phyloP scores from a whole-genome alignment of 2,797 vertebrate species.

The Aeoliscus strigatus region DNA sequence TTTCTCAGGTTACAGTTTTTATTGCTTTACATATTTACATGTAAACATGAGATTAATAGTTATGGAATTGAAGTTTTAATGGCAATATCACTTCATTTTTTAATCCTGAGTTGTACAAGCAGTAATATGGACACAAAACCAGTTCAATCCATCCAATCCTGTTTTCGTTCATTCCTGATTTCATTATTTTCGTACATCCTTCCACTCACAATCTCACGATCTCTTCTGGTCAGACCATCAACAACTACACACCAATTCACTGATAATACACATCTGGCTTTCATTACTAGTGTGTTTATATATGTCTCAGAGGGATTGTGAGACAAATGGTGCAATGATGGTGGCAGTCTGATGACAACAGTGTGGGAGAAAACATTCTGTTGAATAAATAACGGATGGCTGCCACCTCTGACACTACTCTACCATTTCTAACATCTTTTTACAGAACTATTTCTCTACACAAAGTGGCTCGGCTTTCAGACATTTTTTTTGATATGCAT shows the following conservation, averaged over 20 bases:
- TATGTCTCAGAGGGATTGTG: slow-evolving; percentile 31
- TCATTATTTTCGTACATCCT: no score
- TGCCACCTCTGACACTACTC: slow-evolving; percentile 5
- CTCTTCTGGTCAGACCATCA: no score
- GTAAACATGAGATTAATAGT: slow-evolving; percentile 50
- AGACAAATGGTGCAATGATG: slow-evolving; percentile 24
- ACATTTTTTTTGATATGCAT: slow-evolving; percentile 7
- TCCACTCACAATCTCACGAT: no score
- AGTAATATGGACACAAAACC: no score
- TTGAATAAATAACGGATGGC: slow-evolving; percentile 3
- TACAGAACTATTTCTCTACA: no score
- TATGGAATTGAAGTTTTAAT: slow-evolving; percentile 28
- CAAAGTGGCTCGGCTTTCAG: slow-evolving; percentile 18
- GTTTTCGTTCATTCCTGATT: no score
- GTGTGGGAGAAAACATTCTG: slow-evolving; percentile 8
- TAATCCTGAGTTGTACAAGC: no score
- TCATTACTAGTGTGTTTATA: slow-evolving; percentile 12
- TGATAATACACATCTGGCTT: slow-evolving; percentile 15
- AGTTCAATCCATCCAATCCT: no score
- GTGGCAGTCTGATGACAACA: slow-evolving; percentile 36
- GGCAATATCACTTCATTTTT: slow-evolving; percentile 27
- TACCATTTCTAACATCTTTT: slow-evolving; percentile 14
- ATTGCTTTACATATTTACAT: slow-evolving; percentile 65
- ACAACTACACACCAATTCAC: no score
- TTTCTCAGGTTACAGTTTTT: background rate